Percentiles rank a stretch among this genome's conserved stretches.
phyloP scores from a whole-genome alignment of 2,113 vertebrate species.

The Laticauda laticaudata region DNA sequence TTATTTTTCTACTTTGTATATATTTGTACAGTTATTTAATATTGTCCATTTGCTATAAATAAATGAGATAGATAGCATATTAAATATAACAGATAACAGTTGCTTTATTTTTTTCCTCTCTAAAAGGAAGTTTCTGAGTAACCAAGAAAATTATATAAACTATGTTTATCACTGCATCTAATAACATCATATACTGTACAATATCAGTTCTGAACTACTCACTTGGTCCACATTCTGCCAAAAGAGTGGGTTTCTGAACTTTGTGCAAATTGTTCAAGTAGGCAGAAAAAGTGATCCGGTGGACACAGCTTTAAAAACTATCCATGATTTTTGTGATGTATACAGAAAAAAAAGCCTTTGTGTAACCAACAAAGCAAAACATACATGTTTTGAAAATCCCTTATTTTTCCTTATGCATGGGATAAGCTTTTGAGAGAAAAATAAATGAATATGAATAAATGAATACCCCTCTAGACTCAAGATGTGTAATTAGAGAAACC shows the following conservation, averaged over 20 bases:
- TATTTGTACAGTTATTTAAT: background rate
- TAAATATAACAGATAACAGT: background rate
- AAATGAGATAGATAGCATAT: background rate
- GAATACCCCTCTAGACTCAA: background rate
- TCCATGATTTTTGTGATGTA: background rate
- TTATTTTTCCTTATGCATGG: background rate
- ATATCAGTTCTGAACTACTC: background rate
- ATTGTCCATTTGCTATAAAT: background rate
- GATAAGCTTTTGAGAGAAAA: background rate
- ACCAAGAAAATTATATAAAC: background rate
- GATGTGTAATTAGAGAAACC: background rate
- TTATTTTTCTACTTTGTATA: background rate
- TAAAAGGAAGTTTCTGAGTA: background rate
- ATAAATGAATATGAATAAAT: background rate
- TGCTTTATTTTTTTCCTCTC: background rate
- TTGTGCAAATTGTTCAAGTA: background rate
- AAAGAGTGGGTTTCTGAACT: background rate
- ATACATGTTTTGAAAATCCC: background rate
- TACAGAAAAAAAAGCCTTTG: background rate
- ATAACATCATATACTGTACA: background rate
- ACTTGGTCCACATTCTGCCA: background rate
- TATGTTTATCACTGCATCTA: background rate
- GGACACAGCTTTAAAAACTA: background rate
- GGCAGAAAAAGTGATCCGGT: background rate
- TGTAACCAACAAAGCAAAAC: background rate